phyloP scores from a whole-genome alignment of 2,888 invertebrate species.

The Microctonus hyperodae region DNA sequence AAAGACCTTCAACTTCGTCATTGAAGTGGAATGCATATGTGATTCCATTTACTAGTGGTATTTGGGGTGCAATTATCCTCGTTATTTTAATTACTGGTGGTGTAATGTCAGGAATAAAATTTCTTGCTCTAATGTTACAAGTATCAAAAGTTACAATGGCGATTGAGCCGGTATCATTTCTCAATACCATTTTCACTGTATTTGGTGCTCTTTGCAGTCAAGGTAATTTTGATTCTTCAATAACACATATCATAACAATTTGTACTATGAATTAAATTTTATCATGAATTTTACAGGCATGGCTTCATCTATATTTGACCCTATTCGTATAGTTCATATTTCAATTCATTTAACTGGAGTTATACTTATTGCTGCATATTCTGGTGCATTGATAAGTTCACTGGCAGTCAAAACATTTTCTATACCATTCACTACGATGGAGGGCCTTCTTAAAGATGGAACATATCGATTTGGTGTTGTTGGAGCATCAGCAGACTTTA shows the following conservation, averaged over 20 bases:
- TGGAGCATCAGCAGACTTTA: slow-evolving; percentile 54
- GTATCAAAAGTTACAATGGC: slow-evolving; percentile 2
- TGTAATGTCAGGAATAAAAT: slow-evolving; percentile 45
- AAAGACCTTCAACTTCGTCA: slow-evolving; percentile 48
- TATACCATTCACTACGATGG: slow-evolving; percentile 60
- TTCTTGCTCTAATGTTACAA: slow-evolving; percentile 21
- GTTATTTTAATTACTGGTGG: slow-evolving; percentile 46
- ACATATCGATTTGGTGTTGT: slow-evolving; percentile 56
- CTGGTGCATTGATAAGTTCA: slow-evolving; percentile 58
- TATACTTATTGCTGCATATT: slow-evolving; percentile 57
- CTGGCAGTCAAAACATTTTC: slow-evolving; percentile 54
- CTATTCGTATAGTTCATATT: slow-evolving; percentile 54
- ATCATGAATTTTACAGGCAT: slow-evolving; percentile 44
- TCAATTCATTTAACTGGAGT: slow-evolving; percentile 55
- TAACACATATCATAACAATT: no score
- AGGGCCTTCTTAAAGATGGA: slow-evolving; percentile 54
- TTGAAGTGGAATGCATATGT: slow-evolving; percentile 57
- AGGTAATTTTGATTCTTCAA: slow-evolving; percentile 42
- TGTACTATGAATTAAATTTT: background rate
- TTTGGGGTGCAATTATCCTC: slow-evolving; percentile 51
- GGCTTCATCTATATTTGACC: slow-evolving; percentile 45
- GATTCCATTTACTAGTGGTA: slow-evolving; percentile 52
- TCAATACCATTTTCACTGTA: slow-evolving; percentile 48
- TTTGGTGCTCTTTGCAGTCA: slow-evolving; percentile 57
- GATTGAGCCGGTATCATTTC: slow-evolving; percentile 33